phyloP scores from a whole-genome alignment of 2,888 invertebrate genomes.

The Lasioglossum vierecki region DNA sequence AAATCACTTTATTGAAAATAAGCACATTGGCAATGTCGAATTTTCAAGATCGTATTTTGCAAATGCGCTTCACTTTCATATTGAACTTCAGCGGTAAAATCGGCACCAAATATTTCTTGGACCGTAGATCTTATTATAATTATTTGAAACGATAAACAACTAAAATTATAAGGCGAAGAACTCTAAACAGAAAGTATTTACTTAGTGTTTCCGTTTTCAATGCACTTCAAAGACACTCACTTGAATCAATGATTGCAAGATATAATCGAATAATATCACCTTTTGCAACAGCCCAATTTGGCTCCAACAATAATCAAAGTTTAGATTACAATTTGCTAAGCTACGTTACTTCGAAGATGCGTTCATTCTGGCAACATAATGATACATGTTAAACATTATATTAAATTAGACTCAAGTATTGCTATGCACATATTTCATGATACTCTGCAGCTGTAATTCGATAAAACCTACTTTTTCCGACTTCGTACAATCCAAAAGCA shows the following conservation, averaged over 20 bases:
- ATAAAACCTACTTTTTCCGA: slow-evolving; percentile 27
- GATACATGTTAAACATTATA: neutral
- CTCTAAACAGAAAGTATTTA: slow-evolving; percentile 24
- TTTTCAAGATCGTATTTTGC: neutral
- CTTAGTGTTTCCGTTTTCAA: slow-evolving; percentile 41
- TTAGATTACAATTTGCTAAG: slow-evolving; percentile 27
- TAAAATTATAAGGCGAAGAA: slow-evolving; percentile 34
- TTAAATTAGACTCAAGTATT: slow-evolving; percentile 25
- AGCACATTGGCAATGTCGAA: neutral
- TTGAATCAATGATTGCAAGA: neutral
- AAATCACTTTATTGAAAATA: neutral
- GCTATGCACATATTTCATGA: neutral
- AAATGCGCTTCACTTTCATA: neutral
- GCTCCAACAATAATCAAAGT: slow-evolving; percentile 34
- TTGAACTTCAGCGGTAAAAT: neutral
- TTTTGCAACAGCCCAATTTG: neutral
- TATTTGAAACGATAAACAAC: slow-evolving; percentile 32
- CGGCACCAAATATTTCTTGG: neutral
- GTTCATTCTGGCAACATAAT: neutral
- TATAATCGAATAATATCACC: slow-evolving; percentile 17
- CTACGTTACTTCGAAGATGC: neutral
- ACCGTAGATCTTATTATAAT: slow-evolving; percentile 24
- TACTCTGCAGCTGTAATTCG: neutral
- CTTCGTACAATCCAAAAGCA: slow-evolving; percentile 35
- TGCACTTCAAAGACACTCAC: slow-evolving; percentile 59